Conservation (phyloP, 2,888 invertebrate species). For the Erannis defoliaria region DNA sequence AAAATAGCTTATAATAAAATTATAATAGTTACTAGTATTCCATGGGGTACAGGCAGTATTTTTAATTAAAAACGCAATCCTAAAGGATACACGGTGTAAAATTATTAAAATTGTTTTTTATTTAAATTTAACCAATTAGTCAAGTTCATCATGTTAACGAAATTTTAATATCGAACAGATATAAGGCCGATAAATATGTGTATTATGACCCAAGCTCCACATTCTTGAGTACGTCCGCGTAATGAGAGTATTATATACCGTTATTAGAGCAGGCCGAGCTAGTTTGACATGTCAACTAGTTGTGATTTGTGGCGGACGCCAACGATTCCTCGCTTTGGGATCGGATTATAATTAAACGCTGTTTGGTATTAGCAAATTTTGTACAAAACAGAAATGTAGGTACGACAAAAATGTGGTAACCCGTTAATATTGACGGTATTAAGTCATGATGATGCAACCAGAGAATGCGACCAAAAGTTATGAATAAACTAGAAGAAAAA, state of each 20-base stretch:
- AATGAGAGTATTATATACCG: constrained; percentile 43
- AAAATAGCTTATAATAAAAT: too few relatives aligned
- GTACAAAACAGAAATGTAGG: neutral
- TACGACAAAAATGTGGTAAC: too few relatives aligned
- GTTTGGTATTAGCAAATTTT: neutral
- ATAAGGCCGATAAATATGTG: neutral
- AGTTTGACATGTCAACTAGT: constrained; percentile 49
- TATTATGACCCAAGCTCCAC: constrained; percentile 9
- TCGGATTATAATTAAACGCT: neutral
- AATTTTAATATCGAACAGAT: neutral
- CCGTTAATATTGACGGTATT: too few relatives aligned
- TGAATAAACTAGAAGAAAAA: too few relatives aligned
- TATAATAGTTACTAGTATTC: too few relatives aligned
- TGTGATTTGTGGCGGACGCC: constrained; percentile 44
- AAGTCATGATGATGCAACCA: too few relatives aligned
- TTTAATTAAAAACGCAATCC: too few relatives aligned
- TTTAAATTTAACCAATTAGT: neutral
- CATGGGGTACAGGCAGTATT: too few relatives aligned
- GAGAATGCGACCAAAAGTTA: too few relatives aligned
- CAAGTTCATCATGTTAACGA: neutral
- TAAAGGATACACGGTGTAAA: too few relatives aligned
- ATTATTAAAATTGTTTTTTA: too few relatives aligned
- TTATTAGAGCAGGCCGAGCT: constrained; percentile 43
- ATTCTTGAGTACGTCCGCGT: constrained; percentile 34
- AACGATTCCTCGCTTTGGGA: constrained; percentile 19